Percentiles rank a stretch among this genome's conserved stretches.
phyloP scores from a whole-genome alignment of 1,140 invertebrate species.

The Luehdorfia chinensis region DNA sequence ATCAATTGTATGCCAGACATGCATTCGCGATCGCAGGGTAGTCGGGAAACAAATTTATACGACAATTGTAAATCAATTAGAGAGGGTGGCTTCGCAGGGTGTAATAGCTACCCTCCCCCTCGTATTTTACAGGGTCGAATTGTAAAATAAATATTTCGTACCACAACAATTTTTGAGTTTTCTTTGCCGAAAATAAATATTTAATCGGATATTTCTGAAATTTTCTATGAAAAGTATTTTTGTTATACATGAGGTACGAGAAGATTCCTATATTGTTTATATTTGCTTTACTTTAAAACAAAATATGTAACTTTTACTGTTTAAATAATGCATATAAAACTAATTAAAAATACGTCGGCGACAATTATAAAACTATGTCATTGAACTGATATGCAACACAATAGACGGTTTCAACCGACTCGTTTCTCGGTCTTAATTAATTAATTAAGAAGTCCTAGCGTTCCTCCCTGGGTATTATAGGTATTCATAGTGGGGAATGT shows the following conservation, averaged over 20 bases:
- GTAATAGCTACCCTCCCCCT: constrained; percentile 57
- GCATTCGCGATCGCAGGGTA: constrained; percentile 60
- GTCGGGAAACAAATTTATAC: constrained; percentile 74
- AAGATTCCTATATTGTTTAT: too few species aligned
- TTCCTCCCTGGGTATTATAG: constrained; percentile 51
- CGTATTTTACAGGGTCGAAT: constrained; percentile 45
- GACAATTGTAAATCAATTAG: constrained; percentile 77
- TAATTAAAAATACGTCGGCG: too few species aligned
- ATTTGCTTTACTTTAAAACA: too few species aligned
- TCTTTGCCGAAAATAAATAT: too few species aligned
- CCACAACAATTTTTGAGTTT: too few species aligned
- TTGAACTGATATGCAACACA: not conserved
- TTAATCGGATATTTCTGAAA: too few species aligned
- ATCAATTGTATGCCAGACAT: constrained; percentile 32
- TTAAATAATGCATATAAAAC: too few species aligned
- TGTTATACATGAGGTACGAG: too few species aligned
- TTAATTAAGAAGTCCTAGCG: constrained; percentile 45
- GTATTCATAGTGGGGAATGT: constrained; percentile 60
- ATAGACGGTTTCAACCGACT: constrained; percentile 11
- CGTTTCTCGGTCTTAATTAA: constrained; percentile 35
- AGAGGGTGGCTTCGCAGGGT: constrained; percentile 63
- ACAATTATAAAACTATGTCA: constrained; percentile 4
- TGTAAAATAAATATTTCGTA: constrained; percentile 24
- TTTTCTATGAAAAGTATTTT: too few species aligned
- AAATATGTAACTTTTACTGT: too few species aligned